Evolutionary conservation across 2,113 vertebrate genomes (phyloP), one percentile per base, ranked within the genome.

Genomic region (Arvicanthis niloticus): DNA sequence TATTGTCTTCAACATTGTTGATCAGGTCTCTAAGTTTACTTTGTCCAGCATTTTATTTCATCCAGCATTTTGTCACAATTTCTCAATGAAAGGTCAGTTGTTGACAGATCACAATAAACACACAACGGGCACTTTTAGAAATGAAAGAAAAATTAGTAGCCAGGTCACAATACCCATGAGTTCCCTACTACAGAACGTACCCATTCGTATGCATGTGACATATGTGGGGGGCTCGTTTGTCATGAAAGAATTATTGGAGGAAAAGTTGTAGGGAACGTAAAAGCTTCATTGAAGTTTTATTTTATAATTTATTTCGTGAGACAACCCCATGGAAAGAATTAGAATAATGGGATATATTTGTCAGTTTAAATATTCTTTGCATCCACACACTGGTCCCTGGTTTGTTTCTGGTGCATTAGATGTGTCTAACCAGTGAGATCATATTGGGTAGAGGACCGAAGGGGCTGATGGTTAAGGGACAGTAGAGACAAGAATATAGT

Each of bases 311-410:
- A 34, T 24, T 96, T 75, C 78, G 76, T 51, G 94, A 15, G 45
- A 91, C 93, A 94, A 88, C 87, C 45, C 92, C 95, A 95, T 76
- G 75, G 85, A 94, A 97, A 96, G 96, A 96, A 97, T 97, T 96
- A 96, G 80, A 98, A 95, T 96, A 97, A 90, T 72, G 97, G 40
- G 68, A 97, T 95, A 93, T 97, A 89, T 98, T 98, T 98, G 96
- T 95, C 95, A 98, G 98, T 97, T 98, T 88, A 93, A 75, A 88
- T 97, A 96, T 98, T 98, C 80, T 97, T 97, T 56, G 84, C 12
- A 95, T 94, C 94, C 88, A 91, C 96, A 89, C 7, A 40, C 58
- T 1, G 2, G 96, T 96, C 98, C 96, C 97, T 98, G 48, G 91
- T 97, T 98, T 97, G 95, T 98, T 93, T 98, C 56, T 96, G 65